phyloP scores from a whole-genome alignment of 2,888 invertebrate species.

The Agrotis clavis region DNA sequence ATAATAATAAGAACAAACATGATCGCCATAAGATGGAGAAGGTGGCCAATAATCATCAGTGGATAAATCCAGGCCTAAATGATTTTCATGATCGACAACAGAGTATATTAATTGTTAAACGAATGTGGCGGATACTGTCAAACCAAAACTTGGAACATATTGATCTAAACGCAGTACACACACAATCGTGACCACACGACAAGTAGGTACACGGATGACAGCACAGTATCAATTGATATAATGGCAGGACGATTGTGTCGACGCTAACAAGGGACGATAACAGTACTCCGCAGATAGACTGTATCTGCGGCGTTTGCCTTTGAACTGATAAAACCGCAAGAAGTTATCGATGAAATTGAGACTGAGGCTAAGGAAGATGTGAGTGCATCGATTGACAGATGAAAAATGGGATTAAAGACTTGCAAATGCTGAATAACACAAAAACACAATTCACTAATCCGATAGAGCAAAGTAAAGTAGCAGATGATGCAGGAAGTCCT shows the following conservation, averaged over 20 bases:
- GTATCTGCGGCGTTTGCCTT: slow-evolving; percentile 32
- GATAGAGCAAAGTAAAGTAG: not conserved
- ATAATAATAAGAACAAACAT: too few species aligned
- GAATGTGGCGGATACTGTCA: not conserved
- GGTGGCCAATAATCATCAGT: not conserved
- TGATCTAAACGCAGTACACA: slow-evolving; percentile 12
- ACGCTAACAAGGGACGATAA: slow-evolving; percentile 38
- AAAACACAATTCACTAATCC: not conserved
- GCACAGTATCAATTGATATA: slow-evolving; percentile 50
- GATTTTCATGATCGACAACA: not conserved
- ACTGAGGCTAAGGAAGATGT: not conserved
- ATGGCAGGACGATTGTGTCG: slow-evolving; percentile 39
- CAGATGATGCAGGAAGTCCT: not conserved
- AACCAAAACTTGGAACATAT: not conserved
- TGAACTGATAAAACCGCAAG: slow-evolving; percentile 31
- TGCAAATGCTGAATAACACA: too few species aligned
- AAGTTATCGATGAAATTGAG: slow-evolving; percentile 1
- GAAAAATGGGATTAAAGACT: not conserved
- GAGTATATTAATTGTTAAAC: not conserved
- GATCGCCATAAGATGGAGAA: not conserved
- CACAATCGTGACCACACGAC: slow-evolving; percentile 39
- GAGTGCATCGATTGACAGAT: slow-evolving; percentile 1
- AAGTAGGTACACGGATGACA: slow-evolving; percentile 38
- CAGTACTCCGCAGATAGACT: slow-evolving; percentile 25
- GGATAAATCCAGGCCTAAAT: not conserved